Base-by-base conservation (phyloP, 2,888 invertebrate genomes). In the Cheilosia variabilis region DNA sequence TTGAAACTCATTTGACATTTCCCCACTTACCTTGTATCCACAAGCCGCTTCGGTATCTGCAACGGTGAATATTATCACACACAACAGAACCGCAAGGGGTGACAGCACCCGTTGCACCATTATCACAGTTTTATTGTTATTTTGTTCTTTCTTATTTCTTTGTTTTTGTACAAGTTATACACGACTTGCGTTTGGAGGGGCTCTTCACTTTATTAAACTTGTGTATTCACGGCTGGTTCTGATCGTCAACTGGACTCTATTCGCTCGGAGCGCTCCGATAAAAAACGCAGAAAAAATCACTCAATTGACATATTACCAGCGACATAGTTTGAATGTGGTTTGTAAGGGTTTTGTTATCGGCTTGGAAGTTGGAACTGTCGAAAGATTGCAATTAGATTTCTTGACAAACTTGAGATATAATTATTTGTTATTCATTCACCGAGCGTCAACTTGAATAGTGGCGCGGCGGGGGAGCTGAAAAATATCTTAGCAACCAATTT, bases 11-110 rank as follows among this genome's bases (percentile, higher is more conserved):
- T n/a, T 19, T 24, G 3, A 6, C 41, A 15, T 34, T 17, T 13
- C 17, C 24, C 17, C 53, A 31, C 55, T 55, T 69, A 84, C 84
- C 75, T 84, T 84, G 58, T 84, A 80, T 43, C 84, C 84, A 52
- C 84, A 84, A 41, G 22, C 53, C n/a, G 84, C 84, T 43, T 65
- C 65, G 4, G 71, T 43, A 53, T 71, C 43, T 27, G 31, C 27
- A 22, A 66, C 37, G 7, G 69, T 47, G 43, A 80, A 43, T 45
- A 76, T 19, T 60, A 80, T 37, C 45, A 24, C 55, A 47, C 65
- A 60, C 10, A 84, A 13, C 9, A 76, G 19, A 43, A 37, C 47
- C 6, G 37, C 53, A 53, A 50, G 45, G 60, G 75, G 65, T 65
- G 53, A 55, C 19, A 66, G 41, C 13, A 27, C 69, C 80, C 80